Conservation (phyloP, 2,888 invertebrate species). For the Chorisops tibialis region DNA sequence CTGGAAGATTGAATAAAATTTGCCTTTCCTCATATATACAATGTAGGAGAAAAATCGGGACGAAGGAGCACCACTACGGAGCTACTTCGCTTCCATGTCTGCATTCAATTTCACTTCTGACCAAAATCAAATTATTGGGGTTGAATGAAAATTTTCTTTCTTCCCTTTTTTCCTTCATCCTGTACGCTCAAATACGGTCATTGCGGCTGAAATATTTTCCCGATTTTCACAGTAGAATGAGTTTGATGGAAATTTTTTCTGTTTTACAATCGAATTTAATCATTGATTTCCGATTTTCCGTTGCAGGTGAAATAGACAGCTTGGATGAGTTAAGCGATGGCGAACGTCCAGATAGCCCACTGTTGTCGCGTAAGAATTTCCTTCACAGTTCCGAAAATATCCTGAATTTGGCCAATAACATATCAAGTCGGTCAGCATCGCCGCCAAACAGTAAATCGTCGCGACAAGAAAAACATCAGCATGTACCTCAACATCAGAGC, state of each 20-base stretch:
- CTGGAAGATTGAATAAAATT: slow-evolving; percentile 53
- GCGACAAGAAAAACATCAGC: slow-evolving; percentile 3
- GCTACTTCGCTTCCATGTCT: slow-evolving; percentile 9
- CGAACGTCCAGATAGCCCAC: slow-evolving; percentile 34
- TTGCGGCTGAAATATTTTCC: slow-evolving; percentile 8
- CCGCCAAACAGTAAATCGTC: slow-evolving; percentile 16
- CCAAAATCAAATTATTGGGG: slow-evolving; percentile 40
- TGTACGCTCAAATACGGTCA: background rate
- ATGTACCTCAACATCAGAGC: background rate
- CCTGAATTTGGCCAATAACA: slow-evolving; percentile 24
- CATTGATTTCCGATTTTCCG: too few species aligned
- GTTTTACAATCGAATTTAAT: slow-evolving; percentile 14
- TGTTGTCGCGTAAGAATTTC: background rate
- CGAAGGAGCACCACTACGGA: background rate
- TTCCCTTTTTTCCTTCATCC: background rate
- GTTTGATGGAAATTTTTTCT: slow-evolving; percentile 24
- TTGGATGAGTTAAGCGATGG: slow-evolving; percentile 37
- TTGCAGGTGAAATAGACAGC: slow-evolving; percentile 45
- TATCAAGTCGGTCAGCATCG: slow-evolving; percentile 8
- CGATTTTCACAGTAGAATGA: slow-evolving; percentile 21
- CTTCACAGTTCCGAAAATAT: slow-evolving; percentile 12
- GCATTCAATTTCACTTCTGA: slow-evolving; percentile 36
- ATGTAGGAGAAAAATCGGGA: too few species aligned
- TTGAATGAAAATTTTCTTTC: slow-evolving; percentile 37
- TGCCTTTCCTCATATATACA: slow-evolving; percentile 40